A percentile compares a stretch with the other conserved stretches of the same genome.
Evolutionary conservation across 2,888 invertebrate species (phyloP).

Genomic region (Spilarctia lutea): DNA sequence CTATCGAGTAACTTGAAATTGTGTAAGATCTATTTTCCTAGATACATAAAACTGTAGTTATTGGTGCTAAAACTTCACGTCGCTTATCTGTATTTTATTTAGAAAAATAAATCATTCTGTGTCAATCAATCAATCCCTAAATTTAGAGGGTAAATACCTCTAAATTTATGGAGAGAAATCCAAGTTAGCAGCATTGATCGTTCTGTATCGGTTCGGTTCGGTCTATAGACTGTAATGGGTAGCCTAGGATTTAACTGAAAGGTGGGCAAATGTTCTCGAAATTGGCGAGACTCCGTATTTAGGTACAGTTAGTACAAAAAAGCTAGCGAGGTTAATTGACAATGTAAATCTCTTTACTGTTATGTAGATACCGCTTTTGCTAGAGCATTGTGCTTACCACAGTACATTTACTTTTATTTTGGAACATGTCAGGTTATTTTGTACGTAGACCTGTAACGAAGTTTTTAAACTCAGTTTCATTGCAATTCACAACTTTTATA

Average conservation of each 20-base stretch:
- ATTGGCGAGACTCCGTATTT: constrained; percentile 13
- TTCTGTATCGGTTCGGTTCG: no score
- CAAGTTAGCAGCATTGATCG: not conserved
- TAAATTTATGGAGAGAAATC: not conserved
- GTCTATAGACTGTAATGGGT: constrained; percentile 14
- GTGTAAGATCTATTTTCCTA: not conserved
- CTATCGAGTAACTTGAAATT: not conserved
- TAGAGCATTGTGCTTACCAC: constrained; percentile 19
- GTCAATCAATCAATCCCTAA: not conserved
- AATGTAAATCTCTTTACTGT: constrained; percentile 26
- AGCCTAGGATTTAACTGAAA: constrained; percentile 4
- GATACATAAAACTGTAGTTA: not conserved
- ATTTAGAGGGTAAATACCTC: no score
- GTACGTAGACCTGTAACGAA: not conserved
- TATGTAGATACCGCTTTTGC: constrained; percentile 14
- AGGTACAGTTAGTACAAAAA: constrained; percentile 18
- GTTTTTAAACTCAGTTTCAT: no score
- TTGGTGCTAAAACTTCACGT: not conserved
- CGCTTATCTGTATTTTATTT: no score
- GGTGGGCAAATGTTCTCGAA: constrained; percentile 5
- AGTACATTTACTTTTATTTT: constrained; percentile 14
- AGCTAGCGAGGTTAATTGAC: constrained; percentile 25
- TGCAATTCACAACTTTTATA: no score
- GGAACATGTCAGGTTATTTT: not conserved
- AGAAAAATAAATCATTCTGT: not conserved